Evolutionary conservation across 2,113 vertebrate species (phyloP).

Genomic region (Bettongia penicillata): DNA sequence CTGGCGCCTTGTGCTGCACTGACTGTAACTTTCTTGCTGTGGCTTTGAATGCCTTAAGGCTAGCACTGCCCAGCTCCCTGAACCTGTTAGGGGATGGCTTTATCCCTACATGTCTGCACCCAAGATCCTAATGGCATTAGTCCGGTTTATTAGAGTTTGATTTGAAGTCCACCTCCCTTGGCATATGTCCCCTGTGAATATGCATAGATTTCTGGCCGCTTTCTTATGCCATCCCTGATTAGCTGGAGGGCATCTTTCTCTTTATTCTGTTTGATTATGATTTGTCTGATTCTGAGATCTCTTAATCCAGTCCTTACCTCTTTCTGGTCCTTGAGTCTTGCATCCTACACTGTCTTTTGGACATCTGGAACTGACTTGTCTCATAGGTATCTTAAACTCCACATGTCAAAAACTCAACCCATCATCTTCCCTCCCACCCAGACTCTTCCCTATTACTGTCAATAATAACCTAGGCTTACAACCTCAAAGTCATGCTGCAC

Average conservation of each 20-base stretch:
- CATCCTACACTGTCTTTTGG: not conserved
- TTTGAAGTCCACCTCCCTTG: not conserved
- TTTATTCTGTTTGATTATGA: not conserved
- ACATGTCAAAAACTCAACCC: not conserved
- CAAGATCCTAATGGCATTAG: not conserved
- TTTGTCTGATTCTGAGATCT: not conserved
- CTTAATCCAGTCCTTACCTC: not conserved
- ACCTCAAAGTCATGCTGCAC: not conserved
- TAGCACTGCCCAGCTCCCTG: not conserved
- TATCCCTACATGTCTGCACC: not conserved
- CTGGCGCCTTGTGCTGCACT: not conserved
- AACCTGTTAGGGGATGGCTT: not conserved
- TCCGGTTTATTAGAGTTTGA: not conserved
- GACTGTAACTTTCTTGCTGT: not conserved
- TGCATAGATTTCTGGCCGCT: not conserved
- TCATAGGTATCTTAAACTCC: not conserved
- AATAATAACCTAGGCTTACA: not conserved
- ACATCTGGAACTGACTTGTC: not conserved
- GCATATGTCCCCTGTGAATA: not conserved
- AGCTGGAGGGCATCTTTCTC: not conserved
- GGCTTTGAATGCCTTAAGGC: not conserved
- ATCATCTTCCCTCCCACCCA: not conserved
- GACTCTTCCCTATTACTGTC: not conserved
- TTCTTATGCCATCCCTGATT: not conserved
- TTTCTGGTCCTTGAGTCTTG: not conserved